Conservation (phyloP, 2,113 vertebrate genomes). For the Excalfactoria chinensis region DNA sequence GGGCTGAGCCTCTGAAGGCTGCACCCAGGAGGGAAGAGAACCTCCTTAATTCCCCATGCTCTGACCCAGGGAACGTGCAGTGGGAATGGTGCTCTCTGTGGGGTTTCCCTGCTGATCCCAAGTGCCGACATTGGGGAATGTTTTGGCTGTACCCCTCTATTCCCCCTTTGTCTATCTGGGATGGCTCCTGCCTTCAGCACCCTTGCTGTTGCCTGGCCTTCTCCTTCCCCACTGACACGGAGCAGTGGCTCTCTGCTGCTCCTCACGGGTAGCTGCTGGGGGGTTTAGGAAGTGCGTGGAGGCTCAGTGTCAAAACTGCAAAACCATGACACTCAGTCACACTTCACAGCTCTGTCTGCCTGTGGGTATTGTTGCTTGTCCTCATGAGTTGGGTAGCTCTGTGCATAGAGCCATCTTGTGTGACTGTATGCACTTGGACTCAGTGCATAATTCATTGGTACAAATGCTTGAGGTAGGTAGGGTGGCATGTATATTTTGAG, state of each 20-base stretch:
- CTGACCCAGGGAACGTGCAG: not conserved
- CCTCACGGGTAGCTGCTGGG: accelerated
- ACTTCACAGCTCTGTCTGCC: not conserved
- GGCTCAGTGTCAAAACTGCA: too few relatives aligned
- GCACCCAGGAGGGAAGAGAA: constrained; percentile 45
- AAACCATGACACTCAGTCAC: not conserved
- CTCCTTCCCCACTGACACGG: not conserved
- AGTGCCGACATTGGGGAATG: not conserved
- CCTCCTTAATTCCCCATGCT: constrained; percentile 10
- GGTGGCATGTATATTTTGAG: not conserved
- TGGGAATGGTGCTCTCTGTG: not conserved
- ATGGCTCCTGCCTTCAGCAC: not conserved
- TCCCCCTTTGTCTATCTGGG: accelerated
- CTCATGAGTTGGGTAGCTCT: not conserved
- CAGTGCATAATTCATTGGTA: not conserved
- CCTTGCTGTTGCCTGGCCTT: not conserved
- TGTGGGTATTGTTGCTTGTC: accelerated
- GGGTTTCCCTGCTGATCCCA: not conserved
- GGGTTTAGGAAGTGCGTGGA: accelerated
- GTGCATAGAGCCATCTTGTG: accelerated
- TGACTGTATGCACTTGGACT: not conserved
- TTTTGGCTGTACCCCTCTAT: not conserved
- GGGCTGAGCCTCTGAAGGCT: constrained; percentile 52
- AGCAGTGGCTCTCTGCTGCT: not conserved
- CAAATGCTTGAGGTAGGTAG: not conserved